Evolutionary conservation across 2,113 vertebrate species (phyloP), one percentile per base, ranked within the genome.

Genomic region (Ciconia maguari): DNA sequence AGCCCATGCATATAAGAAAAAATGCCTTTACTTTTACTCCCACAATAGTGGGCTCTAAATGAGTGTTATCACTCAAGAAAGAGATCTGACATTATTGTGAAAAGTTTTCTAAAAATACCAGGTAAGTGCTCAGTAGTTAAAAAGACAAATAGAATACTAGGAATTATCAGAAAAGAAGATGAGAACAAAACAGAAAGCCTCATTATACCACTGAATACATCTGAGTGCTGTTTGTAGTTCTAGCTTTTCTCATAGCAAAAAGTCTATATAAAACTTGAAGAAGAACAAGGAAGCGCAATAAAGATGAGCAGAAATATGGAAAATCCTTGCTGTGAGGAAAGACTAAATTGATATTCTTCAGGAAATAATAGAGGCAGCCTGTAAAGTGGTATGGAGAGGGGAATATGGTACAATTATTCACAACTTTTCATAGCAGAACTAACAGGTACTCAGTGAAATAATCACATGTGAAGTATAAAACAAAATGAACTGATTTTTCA

Each of bases 401-500:
- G 25, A 71, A 7, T 22, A 14, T 9, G 26, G n/a, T 82, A 25
- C 62, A 65, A 22, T 92, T 88, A 74, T 83, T 94, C 79, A 86
- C 10, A 2, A 49, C 82, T 93, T 89, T 57, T 76, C 49, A 19
- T 7, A 83, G 70, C 92, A 94, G 87, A 83, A 21, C 75, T 88
- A 95, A 72, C 27, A 16, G 78, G 82, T 36, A 3, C 54, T 97
- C 81, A 89, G 87, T 91, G 84, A 92, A 93, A 85, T 96, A 96
- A 91, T 94, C 71, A 62, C 71, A 61, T 91, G 70, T 96, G 93
- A 96, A 93, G 36, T 85, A 92, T 93, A 86, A 96, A 97, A 22
- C 84, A 90, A 93, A 95, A 92, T 77, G 54, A 85, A 83, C 92
- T 94, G 91, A 96, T 95, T 96, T 95, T 96, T 97, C 90, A 83